Base-by-base conservation (phyloP, 2,797 vertebrate genomes). In the Margarornis squamiger region DNA sequence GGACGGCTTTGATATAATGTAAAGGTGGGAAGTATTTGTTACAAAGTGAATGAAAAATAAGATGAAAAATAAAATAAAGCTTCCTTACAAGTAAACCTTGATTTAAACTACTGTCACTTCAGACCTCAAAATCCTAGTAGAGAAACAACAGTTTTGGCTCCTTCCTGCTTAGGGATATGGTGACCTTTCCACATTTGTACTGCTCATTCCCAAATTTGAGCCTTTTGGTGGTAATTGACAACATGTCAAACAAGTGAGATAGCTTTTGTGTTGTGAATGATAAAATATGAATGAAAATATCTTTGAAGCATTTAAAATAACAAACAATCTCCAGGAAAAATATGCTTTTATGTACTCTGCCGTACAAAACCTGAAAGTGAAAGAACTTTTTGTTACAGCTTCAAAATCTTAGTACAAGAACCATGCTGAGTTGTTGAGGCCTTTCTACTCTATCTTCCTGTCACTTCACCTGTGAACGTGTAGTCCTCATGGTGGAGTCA, bases 231-330 rank as follows among this genome's bases (percentile, higher is more conserved):
- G 32, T 78, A 76, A 67, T 48, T 74, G 77, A 46, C 32, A 79
- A 57, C 0, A 0, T 66, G 59, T 84, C 76, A 81, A 86, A 81
- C 19, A 61, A 86, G n/a, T 63, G 23, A 24, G n/a, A 73, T 59
- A 22, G 13, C 54, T 62, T 59, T 91, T 90, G 51, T 89, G 8
- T 24, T 79, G 58, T 51, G 45, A 88, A 58, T 78, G 51, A 62
- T 65, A 67, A 96, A 74, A 93, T 30, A 63, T n/a, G 58, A 38
- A 85, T 81, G 7, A 58, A 63, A 61, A 75, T 26, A 13, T 20
- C 46, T 86, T 75, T 93, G 79, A 86, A 92, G 68, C 63, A 77
- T 71, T 81, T 65, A 32, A 91, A 92, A 54, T 30, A 80, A 76
- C 14, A 24, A 78, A 29, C 11, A 87, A 22, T 51, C 43, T 90